Conservation (phyloP, 2,888 invertebrate species). For the Caenorhabditis sinica region DNA sequence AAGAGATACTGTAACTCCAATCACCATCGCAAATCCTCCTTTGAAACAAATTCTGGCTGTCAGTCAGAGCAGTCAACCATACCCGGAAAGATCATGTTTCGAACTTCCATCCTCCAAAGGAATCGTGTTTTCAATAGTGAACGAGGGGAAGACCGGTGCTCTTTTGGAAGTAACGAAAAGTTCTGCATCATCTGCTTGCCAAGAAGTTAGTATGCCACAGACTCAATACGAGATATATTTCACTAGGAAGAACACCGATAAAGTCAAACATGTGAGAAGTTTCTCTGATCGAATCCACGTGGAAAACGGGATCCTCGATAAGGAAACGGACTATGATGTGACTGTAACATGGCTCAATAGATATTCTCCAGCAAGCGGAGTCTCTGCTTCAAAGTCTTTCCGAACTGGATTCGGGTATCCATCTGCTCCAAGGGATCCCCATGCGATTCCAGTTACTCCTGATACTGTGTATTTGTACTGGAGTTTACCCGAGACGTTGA, state of each 20-base stretch:
- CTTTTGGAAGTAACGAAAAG: slow-evolving; percentile 74
- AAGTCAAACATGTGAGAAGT: slow-evolving; percentile 78
- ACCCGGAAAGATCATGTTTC: slow-evolving; percentile 82
- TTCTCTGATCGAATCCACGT: slow-evolving; percentile 77
- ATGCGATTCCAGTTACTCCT: slow-evolving; percentile 80
- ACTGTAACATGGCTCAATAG: slow-evolving; percentile 81
- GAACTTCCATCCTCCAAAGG: slow-evolving; percentile 77
- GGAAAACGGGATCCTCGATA: slow-evolving; percentile 83
- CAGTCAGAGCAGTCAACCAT: slow-evolving; percentile 82
- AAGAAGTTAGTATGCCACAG: slow-evolving; percentile 78
- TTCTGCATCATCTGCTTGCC: slow-evolving; percentile 71
- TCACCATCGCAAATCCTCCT: slow-evolving; percentile 81
- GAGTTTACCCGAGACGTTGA: slow-evolving; percentile 80
- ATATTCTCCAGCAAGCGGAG: slow-evolving; percentile 78
- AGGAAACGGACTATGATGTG: slow-evolving; percentile 83
- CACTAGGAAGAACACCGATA: slow-evolving; percentile 79
- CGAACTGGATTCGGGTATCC: slow-evolving; percentile 79
- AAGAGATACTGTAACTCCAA: slow-evolving; percentile 73
- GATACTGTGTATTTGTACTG: slow-evolving; percentile 82
- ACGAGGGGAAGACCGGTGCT: slow-evolving; percentile 82
- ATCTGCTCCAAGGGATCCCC: slow-evolving; percentile 71
- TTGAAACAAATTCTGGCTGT: slow-evolving; percentile 82
- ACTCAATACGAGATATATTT: slow-evolving; percentile 82
- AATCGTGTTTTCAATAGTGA: slow-evolving; percentile 80
- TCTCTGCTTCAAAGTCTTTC: slow-evolving; percentile 74